phyloP scores from a whole-genome alignment of 2,888 invertebrate genomes.

The Bugula neritina region DNA sequence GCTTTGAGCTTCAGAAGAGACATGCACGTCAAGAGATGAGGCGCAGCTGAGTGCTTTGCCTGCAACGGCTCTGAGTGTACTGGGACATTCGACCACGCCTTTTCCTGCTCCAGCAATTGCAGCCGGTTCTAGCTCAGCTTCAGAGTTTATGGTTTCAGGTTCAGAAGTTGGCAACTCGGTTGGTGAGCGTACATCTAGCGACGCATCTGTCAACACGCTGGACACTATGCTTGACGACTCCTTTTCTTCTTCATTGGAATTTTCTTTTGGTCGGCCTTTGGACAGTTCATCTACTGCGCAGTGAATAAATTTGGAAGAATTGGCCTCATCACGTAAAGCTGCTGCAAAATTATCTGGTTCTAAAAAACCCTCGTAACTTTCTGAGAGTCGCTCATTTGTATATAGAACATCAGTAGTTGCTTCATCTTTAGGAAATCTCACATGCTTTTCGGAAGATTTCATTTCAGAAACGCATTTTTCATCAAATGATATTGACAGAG shows the following conservation, averaged over 20 bases:
- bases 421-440: slow-evolving; percentile 15
- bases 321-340: not conserved
- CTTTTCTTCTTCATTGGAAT: not conserved
- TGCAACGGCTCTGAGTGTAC: not conserved
- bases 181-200: not conserved
- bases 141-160: not conserved
- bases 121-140: not conserved
- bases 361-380: not conserved
- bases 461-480: slow-evolving; percentile 25
- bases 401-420: slow-evolving; percentile 12
- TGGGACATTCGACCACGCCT: not conserved
- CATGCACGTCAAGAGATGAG: slow-evolving; percentile 3
- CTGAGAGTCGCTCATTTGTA: slow-evolving; percentile 17
- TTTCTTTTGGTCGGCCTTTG: slow-evolving; percentile 13
- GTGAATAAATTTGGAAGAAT: not conserved
- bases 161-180: not conserved
- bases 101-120: not conserved
- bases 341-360: not conserved
- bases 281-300: slow-evolving; percentile 24
- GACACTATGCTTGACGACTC: slow-evolving; percentile 11
- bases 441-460: slow-evolving; percentile 26
- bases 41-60: slow-evolving; percentile 7
- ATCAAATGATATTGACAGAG: not conserved
- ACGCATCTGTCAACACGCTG: not conserved
- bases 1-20: not conserved